Conservation (phyloP, 2,888 invertebrate species). For the Sepiola atlantica region DNA sequence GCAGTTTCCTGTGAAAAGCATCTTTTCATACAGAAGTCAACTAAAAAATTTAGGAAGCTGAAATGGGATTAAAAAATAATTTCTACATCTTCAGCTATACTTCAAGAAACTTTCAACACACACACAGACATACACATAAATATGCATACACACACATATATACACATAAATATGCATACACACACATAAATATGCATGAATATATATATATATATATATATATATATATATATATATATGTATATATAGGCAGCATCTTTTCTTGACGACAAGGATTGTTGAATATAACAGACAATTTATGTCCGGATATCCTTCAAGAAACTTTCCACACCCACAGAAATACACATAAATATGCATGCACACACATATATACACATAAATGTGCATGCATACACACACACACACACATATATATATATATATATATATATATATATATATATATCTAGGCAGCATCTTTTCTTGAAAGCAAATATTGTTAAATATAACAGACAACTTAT, state of each 20-base stretch:
- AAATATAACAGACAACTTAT: no score
- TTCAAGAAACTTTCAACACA: background rate
- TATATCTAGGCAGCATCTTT: no score
- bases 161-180: background rate
- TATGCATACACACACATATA: background rate
- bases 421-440: no score
- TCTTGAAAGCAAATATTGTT: no score
- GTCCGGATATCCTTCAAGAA: background rate
- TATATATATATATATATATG: background rate
- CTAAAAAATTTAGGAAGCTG: background rate
- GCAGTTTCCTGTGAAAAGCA: background rate
- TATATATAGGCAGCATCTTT: no score
- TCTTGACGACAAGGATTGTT: no score
- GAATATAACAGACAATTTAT: no score
- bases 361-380: background rate
- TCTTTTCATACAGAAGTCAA: background rate
- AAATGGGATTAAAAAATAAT: background rate
- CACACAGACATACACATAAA: background rate
- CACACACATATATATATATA: no score
- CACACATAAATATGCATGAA: background rate
- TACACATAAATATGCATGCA: background rate
- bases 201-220: no score
- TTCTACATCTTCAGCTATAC: background rate
- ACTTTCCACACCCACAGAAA: background rate
- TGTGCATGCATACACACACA: no score